phyloP scores from a whole-genome alignment of 2,888 invertebrate genomes.

The Halictus ligatus region DNA sequence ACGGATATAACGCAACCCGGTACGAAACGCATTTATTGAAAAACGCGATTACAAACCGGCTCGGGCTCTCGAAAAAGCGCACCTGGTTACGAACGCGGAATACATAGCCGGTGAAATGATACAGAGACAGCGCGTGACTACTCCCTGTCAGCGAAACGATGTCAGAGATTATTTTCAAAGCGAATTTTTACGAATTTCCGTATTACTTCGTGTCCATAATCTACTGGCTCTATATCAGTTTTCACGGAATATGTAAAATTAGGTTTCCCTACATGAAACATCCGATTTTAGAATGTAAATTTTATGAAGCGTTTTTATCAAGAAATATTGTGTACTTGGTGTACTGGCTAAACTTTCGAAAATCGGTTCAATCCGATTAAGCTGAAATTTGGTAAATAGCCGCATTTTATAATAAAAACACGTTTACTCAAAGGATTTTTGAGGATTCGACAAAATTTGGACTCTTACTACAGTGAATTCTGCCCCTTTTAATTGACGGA shows the following conservation, averaged over 20 bases:
- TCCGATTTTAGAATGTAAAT: background rate
- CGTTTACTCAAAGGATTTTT: no score
- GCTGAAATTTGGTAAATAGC: no score
- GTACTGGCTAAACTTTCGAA: no score
- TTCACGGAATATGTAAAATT: background rate
- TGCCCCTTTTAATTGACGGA: no score
- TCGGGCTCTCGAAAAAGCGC: slow-evolving; percentile 16
- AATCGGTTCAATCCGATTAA: no score
- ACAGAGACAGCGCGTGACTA: background rate
- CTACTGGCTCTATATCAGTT: background rate
- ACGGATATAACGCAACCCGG: slow-evolving; percentile 35
- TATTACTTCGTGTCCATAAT: background rate
- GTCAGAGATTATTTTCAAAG: background rate
- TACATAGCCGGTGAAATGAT: slow-evolving; percentile 2
- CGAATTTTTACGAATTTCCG: background rate
- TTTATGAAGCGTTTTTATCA: no score
- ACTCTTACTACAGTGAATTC: no score
- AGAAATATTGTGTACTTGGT: no score
- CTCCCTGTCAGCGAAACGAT: background rate
- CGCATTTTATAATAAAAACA: no score
- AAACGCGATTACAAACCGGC: slow-evolving; percentile 40
- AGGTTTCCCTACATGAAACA: background rate
- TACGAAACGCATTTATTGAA: slow-evolving; percentile 53
- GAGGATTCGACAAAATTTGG: no score
- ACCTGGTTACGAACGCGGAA: slow-evolving; percentile 4